Evolutionary conservation across 2,888 invertebrate species (phyloP), one percentile per base, ranked within the genome.

Genomic region (Diaperis boleti): DNA sequence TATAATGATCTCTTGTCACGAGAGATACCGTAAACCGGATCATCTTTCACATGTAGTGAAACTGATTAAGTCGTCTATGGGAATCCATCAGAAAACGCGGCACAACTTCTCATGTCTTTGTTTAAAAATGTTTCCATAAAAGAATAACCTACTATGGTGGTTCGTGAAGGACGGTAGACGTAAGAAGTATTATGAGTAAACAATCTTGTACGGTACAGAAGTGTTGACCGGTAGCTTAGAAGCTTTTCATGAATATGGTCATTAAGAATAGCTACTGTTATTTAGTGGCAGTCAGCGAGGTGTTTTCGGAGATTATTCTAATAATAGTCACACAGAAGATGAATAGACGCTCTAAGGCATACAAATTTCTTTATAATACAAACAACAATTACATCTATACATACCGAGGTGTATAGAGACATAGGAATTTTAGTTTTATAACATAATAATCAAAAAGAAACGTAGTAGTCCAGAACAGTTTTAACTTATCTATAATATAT

Each of bases 1-100:
- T 61, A 59, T 67, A 69, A 69, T 65, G 66, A 69, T 59, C 57
- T 52, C 62, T 66, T 67, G 67, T 69, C 69, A 69, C 67, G 69
- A 65, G 49, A 67, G 57, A 64, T 63, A 64, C 69, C 67, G 66
- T 66, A 69, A 65, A 62, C 65, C 62, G 67, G 62, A 67, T 55
- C 57, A 52, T 57, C 57, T 44, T 62, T 57, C 57, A 31, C 42
- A 62, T 59, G 26, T 13, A 39, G 50, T 33, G 14, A 42, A 42
- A 59, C 59, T 37, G 59, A 59, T 59, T 56, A 39, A 47, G 41
- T 39, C 13, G 29, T 29, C 35, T 59, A 37, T 22, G 52, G 44
- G 45, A 17, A 59, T 44, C 18, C 33, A 49, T 50, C 49, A 20
- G 31, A 37, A 59, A 59, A 49, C 29, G 35, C 13, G 17, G n/a